Evolutionary conservation across 2,888 invertebrate genomes (phyloP), one percentile per base, ranked within the genome.

Genomic region (Achlya flavicornis): DNA sequence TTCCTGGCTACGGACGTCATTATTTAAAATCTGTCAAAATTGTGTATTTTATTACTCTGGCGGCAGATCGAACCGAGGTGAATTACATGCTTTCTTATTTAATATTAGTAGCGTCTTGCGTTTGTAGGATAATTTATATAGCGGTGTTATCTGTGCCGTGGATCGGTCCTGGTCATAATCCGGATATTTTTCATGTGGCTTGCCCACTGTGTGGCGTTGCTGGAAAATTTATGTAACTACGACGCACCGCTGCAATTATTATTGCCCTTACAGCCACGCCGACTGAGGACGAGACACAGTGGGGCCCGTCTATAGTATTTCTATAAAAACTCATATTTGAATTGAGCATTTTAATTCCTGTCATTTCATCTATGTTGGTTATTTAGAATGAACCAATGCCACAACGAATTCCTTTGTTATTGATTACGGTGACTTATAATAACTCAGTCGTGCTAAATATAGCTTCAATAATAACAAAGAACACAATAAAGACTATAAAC

Each of bases 61-160:
- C 81, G 86, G 86, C 78, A 88, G 83, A 91, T 91, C 88, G 91
- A 83, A 85, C 80, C 83, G 82, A 86, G 83, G 91, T 91, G 93
- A 93, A 93, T 93, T 93, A 93, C 92, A 93, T 87, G 92, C 84
- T 90, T 92, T 92, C 91, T 90, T 93, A 92, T 93, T 93, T 92
- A 92, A 92, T 93, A 92, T 93, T 88, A 92, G 92, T 88, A 85
- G 91, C 88, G 87, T 87, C 89, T 89, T 89, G 86, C 90, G 88
- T 90, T 90, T 90, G 91, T 91, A 77, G 74, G 84, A 90, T 93
- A 92, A 93, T 93, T 93, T 93, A 93, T 93, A 88, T 89, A 87
- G 84, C 78, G 77, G 80, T 76, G 84, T 91, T 93, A 93, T 93
- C 93, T 88, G 81, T 79, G 66, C 82, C 79, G 81, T 75, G 80